Conservation (phyloP, 1,140 invertebrate genomes). For the Drosophila serrata region DNA sequence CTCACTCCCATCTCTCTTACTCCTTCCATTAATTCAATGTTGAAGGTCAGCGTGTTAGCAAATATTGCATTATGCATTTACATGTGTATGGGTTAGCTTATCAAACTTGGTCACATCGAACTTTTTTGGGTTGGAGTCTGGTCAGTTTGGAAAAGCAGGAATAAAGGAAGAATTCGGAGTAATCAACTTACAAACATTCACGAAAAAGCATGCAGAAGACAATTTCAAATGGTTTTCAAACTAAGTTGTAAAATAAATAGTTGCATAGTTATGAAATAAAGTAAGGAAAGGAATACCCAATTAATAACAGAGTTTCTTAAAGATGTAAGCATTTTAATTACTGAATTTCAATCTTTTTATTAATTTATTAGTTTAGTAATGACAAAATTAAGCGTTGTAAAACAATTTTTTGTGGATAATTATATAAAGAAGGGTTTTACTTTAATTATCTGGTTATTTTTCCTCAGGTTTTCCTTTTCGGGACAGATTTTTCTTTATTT, state of each 20-base stretch:
- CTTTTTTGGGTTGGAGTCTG: conserved; percentile 5
- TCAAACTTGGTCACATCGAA: conserved; percentile 46
- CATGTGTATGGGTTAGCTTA: conserved; percentile 30
- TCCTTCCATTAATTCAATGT: conserved; percentile 65
- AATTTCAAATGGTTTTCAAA: too few species aligned
- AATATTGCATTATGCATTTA: conserved; percentile 70
- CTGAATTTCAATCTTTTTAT: too few species aligned
- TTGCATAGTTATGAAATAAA: not conserved
- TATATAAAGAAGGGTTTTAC: too few species aligned
- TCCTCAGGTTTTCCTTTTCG: not conserved
- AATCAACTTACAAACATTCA: too few species aligned
- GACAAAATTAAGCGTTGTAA: too few species aligned
- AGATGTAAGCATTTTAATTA: too few species aligned
- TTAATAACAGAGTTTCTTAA: not conserved
- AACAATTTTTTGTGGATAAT: too few species aligned
- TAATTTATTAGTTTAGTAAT: too few species aligned
- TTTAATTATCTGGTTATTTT: too few species aligned
- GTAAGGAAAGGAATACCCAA: not conserved
- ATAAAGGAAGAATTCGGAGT: too few species aligned
- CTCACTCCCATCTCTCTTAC: conserved; percentile 16
- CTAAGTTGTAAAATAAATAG: too few species aligned
- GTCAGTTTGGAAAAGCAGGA: conserved; percentile 1
- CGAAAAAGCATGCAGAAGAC: too few species aligned
- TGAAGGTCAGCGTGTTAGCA: conserved; percentile 80
- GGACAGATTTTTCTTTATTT: conserved; percentile 11